phyloP scores from a whole-genome alignment of 37 sponge, comb jelly and placozoan species.

The Halisarca cf. caerulea region DNA sequence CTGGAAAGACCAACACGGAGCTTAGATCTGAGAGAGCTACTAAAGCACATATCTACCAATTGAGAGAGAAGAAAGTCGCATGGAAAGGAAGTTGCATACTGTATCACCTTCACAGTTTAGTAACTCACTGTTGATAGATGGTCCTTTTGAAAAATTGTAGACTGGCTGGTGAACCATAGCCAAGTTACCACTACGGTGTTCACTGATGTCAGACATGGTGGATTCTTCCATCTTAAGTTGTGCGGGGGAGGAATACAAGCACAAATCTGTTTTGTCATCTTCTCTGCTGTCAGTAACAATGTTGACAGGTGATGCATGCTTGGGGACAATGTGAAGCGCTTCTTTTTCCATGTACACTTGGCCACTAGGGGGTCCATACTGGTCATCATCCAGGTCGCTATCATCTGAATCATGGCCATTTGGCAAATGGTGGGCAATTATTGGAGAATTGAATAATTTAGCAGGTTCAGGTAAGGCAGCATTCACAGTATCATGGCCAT shows the following conservation, averaged over 20 bases:
- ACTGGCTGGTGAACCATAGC: too few relatives aligned
- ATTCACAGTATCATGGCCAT: constrained; percentile 32
- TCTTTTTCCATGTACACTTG: not conserved
- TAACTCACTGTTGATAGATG: too few relatives aligned
- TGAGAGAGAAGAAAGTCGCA: not conserved
- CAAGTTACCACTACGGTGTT: too few relatives aligned
- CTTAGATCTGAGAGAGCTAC: constrained; percentile 49
- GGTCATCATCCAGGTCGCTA: constrained; percentile 3
- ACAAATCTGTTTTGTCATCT: too few relatives aligned
- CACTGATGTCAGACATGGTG: too few relatives aligned
- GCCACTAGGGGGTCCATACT: not conserved
- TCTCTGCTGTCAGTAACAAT: too few relatives aligned
- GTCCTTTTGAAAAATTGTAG: too few relatives aligned
- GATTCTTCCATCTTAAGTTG: too few relatives aligned
- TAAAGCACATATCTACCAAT: not conserved
- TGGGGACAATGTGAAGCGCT: not conserved
- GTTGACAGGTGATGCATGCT: too few relatives aligned
- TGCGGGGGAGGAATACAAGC: too few relatives aligned
- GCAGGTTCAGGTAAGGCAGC: constrained; percentile 30
- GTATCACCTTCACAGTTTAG: too few relatives aligned
- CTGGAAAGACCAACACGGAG: constrained; percentile 76
- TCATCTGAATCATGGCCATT: not conserved
- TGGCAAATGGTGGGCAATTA: constrained; percentile 1
- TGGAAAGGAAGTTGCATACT: too few relatives aligned
- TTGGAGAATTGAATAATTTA: constrained; percentile 21